Evolutionary conservation across 1,140 invertebrate genomes (phyloP), one percentile per base, ranked within the genome.

Genomic region (Diabrotica virgifera): DNA sequence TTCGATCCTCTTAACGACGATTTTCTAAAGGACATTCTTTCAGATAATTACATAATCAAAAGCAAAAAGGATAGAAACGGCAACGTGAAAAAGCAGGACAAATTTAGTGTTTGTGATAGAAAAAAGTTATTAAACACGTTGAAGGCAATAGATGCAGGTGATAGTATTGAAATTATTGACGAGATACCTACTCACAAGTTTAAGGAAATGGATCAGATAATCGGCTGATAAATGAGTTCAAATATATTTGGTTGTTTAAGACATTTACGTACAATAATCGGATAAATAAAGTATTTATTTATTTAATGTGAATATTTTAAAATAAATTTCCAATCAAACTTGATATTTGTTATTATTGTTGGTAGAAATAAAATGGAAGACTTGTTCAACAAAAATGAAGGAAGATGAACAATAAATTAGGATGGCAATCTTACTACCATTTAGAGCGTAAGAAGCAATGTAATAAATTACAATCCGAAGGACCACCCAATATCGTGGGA

Each of bases 141-240:
- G 64, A 85, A 85, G 71, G 85, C 84, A 11, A 89, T 88, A 57
- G 87, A 89, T 73, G 80, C 85, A 68, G 85, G 83, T 36, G 84
- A 85, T 55, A 82, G 82, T 64, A 76, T 84, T 40, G 83, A 83
- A 40, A 71, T 55, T 24, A 67, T 70, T 36, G 68, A 68, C 37
- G 63, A 62, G 35, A 52, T 46, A 24, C 51, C 52, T 8, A 10
- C 74, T 70, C 60, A 62, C 52, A 51, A 46, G 38, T 59, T 13
- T 7, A 12, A 13, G 7, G 46, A 36, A 51, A 14, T 10, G 3
- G 36, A 38, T 51, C 37, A 51, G 14, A 37, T 12, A 35, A 46
- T 36, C 12, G 37, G 58, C 46, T 46, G 40, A 46, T 6, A 24
- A 24, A 24, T 24, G 24, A 4, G 24, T 24, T 24, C 24, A 2